These are phyloP conservation scores for Fringilla coelebs DNA, from an alignment of 2,797 vertebrate species.

Conservation along the genomic window DNA sequence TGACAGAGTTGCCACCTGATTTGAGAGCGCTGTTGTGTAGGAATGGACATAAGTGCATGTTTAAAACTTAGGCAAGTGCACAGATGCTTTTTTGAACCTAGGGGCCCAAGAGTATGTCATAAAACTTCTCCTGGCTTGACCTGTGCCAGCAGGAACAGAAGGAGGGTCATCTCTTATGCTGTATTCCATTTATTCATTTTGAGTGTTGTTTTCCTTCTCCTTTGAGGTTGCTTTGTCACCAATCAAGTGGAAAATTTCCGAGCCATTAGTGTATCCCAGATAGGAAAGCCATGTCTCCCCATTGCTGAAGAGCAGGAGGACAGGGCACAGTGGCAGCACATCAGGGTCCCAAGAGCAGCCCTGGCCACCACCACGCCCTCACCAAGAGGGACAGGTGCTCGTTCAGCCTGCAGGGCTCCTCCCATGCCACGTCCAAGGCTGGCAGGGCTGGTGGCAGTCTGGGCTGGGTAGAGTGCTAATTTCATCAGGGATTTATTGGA, in stretches of 20 bases:
- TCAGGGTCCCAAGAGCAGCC: background rate
- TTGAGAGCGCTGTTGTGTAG: background rate
- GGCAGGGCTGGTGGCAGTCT: background rate
- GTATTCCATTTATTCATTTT: background rate
- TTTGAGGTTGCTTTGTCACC: background rate
- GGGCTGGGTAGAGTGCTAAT: conserved; percentile 50
- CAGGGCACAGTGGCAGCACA: conserved; percentile 10
- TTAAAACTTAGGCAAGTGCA: background rate
- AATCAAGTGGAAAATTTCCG: background rate
- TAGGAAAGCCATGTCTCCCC: conserved; percentile 8
- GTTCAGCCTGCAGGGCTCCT: background rate
- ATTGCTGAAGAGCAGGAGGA: background rate
- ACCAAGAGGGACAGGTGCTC: background rate
- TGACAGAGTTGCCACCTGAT: background rate
- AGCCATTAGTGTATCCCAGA: background rate
- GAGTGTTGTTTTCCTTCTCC: background rate
- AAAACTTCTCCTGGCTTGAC: background rate
- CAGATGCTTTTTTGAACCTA: background rate
- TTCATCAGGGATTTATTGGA: conserved; percentile 69
- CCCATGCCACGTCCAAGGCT: background rate
- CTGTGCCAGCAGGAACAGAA: background rate
- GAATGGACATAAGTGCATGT: background rate
- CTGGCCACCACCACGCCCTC: background rate
- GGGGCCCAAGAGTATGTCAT: background rate
- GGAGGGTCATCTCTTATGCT: background rate